Base-by-base conservation (phyloP, 1,140 invertebrate genomes). In the Mizuhopecten yessoensis region DNA sequence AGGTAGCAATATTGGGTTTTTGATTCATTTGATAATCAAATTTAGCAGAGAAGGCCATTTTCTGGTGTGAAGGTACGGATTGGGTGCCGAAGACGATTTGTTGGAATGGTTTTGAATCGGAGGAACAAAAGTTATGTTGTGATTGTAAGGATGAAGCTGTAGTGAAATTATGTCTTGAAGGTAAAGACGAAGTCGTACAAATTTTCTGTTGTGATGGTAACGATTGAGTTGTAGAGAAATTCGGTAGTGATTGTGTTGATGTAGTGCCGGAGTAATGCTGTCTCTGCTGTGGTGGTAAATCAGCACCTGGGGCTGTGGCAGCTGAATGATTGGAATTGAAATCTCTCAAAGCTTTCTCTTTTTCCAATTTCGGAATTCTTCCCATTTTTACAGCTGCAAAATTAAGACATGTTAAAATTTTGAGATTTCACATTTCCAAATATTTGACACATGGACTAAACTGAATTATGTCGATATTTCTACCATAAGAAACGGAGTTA, bases 301-400 rank as follows among this genome's bases (percentile, higher is more conserved):
- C 45, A 49, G 45, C 17, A 75, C n/a, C 9, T 29, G 57, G 29
- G 23, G 29, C 57, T 29, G n/a, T 7, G 57, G 57, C 17, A 2
- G n/a, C n/a, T 29, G 57, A 29, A 29, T 75, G 57, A 15, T 86
- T 87, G 0, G 89, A 91, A 49, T 34, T 88, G 39, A 33, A 90
- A 75, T 89, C 90, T 88, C 75, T 93, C 87, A 96, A 90, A 15
- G 96, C 96, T 87, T 94, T 93, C 57, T 96, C 95, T 91, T 96
- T 96, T 75, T 96, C 94, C 10, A 95, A 90, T 90, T 96, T 96
- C 20, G 96, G 96, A 89, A 96, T 96, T 29, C 96, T 93, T 20
- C 96, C 96, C 96, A 96, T 96, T 91, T 96, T 96, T 0, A 96
- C 95, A 89, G 95, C 96, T 96, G 92, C 36, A 93, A 94, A 86